Base-by-base conservation (phyloP, 2,888 invertebrate species). In the Euzophera pinguis region DNA sequence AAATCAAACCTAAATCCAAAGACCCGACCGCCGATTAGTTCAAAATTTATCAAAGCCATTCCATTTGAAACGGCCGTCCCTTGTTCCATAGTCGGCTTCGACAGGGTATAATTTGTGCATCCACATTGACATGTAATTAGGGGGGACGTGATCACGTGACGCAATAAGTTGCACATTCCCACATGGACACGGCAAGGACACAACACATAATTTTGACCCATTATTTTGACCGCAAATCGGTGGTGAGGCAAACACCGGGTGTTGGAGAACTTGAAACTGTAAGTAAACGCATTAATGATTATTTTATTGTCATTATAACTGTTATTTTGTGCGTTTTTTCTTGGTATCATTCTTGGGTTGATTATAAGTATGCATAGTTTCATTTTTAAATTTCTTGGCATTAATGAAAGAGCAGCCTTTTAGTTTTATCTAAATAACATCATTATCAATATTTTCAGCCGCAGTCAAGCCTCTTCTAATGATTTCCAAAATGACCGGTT, bases 61-160 rank as follows among this genome's bases (percentile, higher is more conserved):
- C 64, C 71, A 62, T 60, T 65, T 64, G 61, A 67, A 65, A 65
- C 65, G 61, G 59, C 57, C 62, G 70, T 69, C 68, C 71, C 74
- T 75, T 68, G 69, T 73, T 75, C 70, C 65, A 32, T 56, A 65
- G 67, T 62, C 34, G 10, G 43, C 65, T 67, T 68, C 72, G 73
- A 65, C 77, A 80, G 82, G 72, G 79, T 88, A 80, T 88, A 87
- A 88, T 89, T 88, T 87, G 85, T 78, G 78, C 77, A 80, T 82
- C 84, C 79, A 81, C 78, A 76, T 81, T 78, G 78, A 73, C 75
- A 71, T 74, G 69, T 86, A 89, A 88, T 87, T 81, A 86, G 78
- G 67, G 80, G 78, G 79, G 67, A 72, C 81, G 81, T 39, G 16
- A 9, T 14, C 45, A 16, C 32, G 45, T 83, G 84, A 83, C 80